Base-by-base conservation (phyloP, 2,888 invertebrate genomes). In the Apomyelois bistriatella region DNA sequence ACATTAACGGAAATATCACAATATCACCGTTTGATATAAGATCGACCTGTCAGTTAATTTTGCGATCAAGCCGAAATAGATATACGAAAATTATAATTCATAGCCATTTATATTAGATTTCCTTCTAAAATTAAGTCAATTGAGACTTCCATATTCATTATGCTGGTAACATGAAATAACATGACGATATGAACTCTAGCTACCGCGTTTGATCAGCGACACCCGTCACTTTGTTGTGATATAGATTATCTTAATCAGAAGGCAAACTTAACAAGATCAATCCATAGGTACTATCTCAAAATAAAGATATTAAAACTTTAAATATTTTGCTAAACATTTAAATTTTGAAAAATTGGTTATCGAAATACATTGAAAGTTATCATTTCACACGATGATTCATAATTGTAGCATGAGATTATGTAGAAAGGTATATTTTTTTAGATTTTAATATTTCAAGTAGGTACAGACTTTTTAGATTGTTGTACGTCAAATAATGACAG, bases 141-240 rank as follows among this genome's bases (percentile, higher is more conserved):
- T 16, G 12, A 46, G 32, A 46, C 46, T 46, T 46, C 46, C 46
- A 46, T 46, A 46, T 46, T 46, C 46, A 46, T 46, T 32, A 32
- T 46, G n/a, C n/a, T n/a, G 10, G 40, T 16, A 46, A 32, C 46
- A 13, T 32, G 46, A 46, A 46, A 46, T 46, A 46, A 46, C 46
- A 46, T 35, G 46, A 15, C 46, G 46, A 46, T 46, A 46, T 30
- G 46, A 46, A 30, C 32, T 59, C 57, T 60, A 62, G 61, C 58
- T 57, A 49, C 54, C 54, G 59, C 38, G 58, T 52, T 66, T 70
- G 72, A 72, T 72, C 70, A 66, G 66, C 72, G 80, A 76, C 79
- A 83, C 76, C 70, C 71, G 74, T 82, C 79, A 81, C 74, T 79
- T 69, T 72, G 73, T 73, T 74, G 72, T 68, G 74, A 7, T 32